Evolutionary conservation across 1,140 invertebrate species (phyloP), one percentile per base, ranked within the genome.

Genomic region (Pectinophora gossypiella): DNA sequence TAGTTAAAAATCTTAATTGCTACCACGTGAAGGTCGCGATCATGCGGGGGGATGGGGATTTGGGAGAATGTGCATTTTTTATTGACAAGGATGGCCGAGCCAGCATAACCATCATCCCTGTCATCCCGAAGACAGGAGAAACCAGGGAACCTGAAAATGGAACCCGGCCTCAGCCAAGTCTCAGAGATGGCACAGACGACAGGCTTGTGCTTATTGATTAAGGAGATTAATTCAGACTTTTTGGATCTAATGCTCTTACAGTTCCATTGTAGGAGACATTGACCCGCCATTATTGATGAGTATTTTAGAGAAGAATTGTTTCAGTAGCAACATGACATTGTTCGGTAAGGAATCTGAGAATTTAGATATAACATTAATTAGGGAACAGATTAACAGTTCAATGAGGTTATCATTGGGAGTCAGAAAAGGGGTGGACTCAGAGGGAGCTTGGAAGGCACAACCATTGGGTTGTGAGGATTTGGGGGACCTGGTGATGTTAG

Each of bases 191-290:
- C 52, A 44, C 54, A 22, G 22, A 62, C 15, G 45, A 42, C 42
- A 12, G 52, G 49, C 13, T 49, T 55, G 48, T 52, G 51, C 19
- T 38, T 53, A 38, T 59, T 59, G 10, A 62, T 19, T 48, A 59
- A 49, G 16, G 55, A 40, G 22, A 51, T 42, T n/a, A 62, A 9
- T 12, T 59, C 60, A 40, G 12, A 6, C 43, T 52, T 58, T 40
- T 62, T 62, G 1, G 45, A 32, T 32, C 10, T 13, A 20, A 54
- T 44, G 43, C 55, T 61, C 36, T 38, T 45, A 51, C 43, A 48
- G 23, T 61, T 61, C 59, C 59, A 61, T 12, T 61, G 59, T n/a
- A 61, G 55, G n/a, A 61, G 12, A 27, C 23, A 6, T 5, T 5
- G 23, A 12, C 12, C 23, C 23, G 12, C 12, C 12, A 27, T 27